A percentile compares a stretch with the other conserved stretches of the same genome.
Evolutionary conservation across 2,113 vertebrate species (phyloP).

Genomic region (Phyllostomus hastatus): DNA sequence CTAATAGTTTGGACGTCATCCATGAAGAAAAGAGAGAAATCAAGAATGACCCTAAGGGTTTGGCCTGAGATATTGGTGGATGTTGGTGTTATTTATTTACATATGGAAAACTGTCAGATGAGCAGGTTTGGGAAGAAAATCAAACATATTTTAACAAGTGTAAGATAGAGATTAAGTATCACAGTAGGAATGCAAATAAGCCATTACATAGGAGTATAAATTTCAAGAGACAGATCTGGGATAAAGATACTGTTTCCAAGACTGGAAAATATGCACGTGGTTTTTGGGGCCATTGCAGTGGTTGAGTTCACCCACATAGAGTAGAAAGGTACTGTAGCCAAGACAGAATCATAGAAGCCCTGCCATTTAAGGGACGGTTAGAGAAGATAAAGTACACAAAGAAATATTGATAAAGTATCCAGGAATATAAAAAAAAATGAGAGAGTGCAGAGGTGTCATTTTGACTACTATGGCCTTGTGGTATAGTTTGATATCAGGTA

Average conservation of each 20-base stretch:
- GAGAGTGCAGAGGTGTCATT: accelerated
- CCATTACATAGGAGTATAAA: not conserved
- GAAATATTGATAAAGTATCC: not conserved
- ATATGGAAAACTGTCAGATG: not conserved
- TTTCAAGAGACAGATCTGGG: not conserved
- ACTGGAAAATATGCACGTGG: not conserved
- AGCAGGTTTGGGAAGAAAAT: not conserved
- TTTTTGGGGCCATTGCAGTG: not conserved
- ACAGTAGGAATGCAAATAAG: not conserved
- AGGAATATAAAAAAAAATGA: not conserved
- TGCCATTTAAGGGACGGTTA: not conserved
- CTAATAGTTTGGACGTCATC: not conserved
- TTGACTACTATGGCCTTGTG: not conserved
- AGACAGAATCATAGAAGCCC: not conserved
- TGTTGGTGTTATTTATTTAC: not conserved
- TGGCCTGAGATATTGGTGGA: not conserved
- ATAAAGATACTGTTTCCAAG: not conserved
- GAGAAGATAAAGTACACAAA: not conserved
- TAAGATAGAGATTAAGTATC: not conserved
- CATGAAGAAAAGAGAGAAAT: not conserved
- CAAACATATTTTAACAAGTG: not conserved
- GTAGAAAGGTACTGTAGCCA: not conserved
- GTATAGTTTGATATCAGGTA: not conserved
- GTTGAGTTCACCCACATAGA: not conserved
- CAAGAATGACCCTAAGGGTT: not conserved